phyloP scores from a whole-genome alignment of 2,113 vertebrate genomes.

The Cebidichthys violaceus region DNA sequence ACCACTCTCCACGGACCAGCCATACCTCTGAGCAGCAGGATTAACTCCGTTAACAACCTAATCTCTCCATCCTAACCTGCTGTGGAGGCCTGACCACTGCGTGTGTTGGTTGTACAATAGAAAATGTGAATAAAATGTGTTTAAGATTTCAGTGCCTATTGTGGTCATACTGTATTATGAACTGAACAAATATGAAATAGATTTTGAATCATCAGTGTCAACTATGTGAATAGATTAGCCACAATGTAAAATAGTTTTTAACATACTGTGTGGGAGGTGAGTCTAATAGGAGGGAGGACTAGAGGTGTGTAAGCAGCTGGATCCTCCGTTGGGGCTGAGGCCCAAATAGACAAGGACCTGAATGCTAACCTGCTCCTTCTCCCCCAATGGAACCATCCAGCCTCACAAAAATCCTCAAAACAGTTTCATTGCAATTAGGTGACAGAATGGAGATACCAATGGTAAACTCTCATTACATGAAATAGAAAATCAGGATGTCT shows the following conservation, averaged over 20 bases:
- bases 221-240: not conserved
- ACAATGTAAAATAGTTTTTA: not conserved
- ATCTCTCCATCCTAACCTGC: conserved; percentile 2
- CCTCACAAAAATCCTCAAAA: not conserved
- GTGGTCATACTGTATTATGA: not conserved
- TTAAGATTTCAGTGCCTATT: conserved; percentile 14
- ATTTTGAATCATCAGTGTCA: not conserved
- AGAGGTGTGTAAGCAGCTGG: conserved; percentile 1
- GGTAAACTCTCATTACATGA: not conserved
- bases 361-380: not conserved
- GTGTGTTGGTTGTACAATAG: conserved; percentile 55
- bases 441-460: not conserved
- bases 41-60: not conserved
- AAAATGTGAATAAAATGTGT: conserved; percentile 76
- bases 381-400: not conserved
- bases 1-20: conserved; percentile 90
- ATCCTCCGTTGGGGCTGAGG: too few relatives aligned
- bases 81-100: conserved; percentile 22
- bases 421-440: not conserved
- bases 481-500: not conserved
- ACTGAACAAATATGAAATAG: not conserved
- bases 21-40: conserved; percentile 85
- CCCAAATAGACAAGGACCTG: not conserved
- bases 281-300: not conserved
- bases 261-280: not conserved